phyloP scores from a whole-genome alignment of 2,888 invertebrate species.

The Drosophila histrio region DNA sequence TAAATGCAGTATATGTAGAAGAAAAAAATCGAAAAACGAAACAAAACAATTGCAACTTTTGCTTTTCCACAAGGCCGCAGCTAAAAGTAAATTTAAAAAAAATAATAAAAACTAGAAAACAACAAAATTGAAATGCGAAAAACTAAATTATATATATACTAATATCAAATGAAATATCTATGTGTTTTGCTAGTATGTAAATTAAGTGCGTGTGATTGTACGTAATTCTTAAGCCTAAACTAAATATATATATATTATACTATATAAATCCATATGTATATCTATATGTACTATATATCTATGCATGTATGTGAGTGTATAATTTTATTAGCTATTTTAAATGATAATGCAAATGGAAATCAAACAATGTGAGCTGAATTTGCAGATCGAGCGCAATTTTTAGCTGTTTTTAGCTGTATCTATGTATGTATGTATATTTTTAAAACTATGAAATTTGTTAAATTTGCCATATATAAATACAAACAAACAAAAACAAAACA shows the following conservation, averaged over 20 bases:
- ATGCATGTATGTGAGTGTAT: conserved; percentile 38
- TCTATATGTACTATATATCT: conserved; percentile 26
- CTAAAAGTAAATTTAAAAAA: conserved; percentile 20
- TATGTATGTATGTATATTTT: conserved; percentile 73
- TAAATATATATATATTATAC: conserved; percentile 47
- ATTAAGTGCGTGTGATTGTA: conserved; percentile 78
- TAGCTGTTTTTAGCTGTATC: conserved; percentile 64
- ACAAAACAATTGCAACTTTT: conserved; percentile 19
- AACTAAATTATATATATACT: background rate
- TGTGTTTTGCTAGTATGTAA: conserved; percentile 66
- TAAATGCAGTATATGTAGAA: conserved; percentile 19
- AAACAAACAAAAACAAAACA: conserved; percentile 46
- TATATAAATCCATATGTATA: conserved; percentile 37
- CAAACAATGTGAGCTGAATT: conserved; percentile 37
- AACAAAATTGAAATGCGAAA: background rate
- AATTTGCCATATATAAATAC: conserved; percentile 80
- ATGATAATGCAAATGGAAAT: conserved; percentile 31
- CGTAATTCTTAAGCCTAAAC: conserved; percentile 60
- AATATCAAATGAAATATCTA: conserved; percentile 15
- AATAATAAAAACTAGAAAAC: conserved; percentile 13
- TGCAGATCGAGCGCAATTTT: conserved; percentile 16
- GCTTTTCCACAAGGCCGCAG: conserved; percentile 50
- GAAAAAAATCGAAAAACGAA: background rate
- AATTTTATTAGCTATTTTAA: conserved; percentile 51
- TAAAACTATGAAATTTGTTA: conserved; percentile 71